These are phyloP conservation scores for Parotocinclus haroldoi DNA, from an alignment of 2,797 vertebrate species.

Conservation along the genomic window DNA sequence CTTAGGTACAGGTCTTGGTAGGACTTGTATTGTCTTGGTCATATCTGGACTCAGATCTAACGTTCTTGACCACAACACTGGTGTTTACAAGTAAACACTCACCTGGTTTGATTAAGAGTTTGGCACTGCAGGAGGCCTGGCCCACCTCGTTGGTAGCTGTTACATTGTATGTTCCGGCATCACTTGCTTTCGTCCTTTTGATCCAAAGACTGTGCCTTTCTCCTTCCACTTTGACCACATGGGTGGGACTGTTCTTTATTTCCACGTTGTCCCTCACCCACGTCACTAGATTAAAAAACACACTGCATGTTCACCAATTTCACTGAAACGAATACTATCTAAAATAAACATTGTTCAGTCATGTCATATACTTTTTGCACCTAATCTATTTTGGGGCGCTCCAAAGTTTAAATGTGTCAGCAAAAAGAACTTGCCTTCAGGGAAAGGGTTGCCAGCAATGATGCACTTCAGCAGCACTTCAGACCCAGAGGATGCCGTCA, in stretches of 20 bases:
- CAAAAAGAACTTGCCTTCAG: conserved; percentile 78
- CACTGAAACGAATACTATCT: too few relatives aligned
- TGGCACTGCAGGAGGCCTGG: conserved; percentile 77
- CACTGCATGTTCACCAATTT: background rate
- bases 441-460: conserved; percentile 83
- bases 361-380: too few relatives aligned
- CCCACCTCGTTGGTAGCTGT: conserved; percentile 88
- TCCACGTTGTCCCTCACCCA: conserved; percentile 81
- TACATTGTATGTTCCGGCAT: conserved; percentile 84
- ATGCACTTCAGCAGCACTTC: conserved; percentile 89
- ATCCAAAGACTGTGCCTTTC: conserved; percentile 89
- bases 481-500: conserved; percentile 71
- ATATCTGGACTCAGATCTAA: too few relatives aligned
- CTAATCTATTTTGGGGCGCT: too few relatives aligned
- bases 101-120: conserved; percentile 86
- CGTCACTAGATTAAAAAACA: conserved; percentile 68
- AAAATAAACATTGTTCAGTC: background rate
- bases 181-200: conserved; percentile 72
- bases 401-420: conserved; percentile 2
- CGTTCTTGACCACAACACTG: too few relatives aligned
- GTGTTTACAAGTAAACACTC: conserved; percentile 42
- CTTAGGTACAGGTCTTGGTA: too few relatives aligned
- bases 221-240: conserved; percentile 84
- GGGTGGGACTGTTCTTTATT: conserved; percentile 65
- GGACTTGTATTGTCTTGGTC: too few relatives aligned